Conservation (phyloP, 2,888 invertebrate genomes). For the Ellobium chinense region DNA sequence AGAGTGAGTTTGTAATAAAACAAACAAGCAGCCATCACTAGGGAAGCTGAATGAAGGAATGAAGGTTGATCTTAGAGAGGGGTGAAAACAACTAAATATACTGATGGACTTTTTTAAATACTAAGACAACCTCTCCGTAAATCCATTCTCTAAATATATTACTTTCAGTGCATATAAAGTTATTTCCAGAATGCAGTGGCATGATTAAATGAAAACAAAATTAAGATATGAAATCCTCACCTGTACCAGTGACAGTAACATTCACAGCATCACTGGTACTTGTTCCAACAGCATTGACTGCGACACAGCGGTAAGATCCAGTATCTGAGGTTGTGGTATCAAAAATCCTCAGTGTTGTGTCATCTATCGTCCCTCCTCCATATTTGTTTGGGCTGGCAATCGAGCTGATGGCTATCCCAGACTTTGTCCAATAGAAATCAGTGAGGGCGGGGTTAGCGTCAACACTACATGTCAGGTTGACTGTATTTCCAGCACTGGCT, state of each 20-base stretch:
- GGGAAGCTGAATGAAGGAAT: too few relatives aligned
- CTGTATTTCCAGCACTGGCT: not conserved
- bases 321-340: not conserved
- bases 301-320: slow-evolving; percentile 20
- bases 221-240: not conserved
- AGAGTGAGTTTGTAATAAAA: too few relatives aligned
- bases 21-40: too few relatives aligned
- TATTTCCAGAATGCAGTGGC: too few relatives aligned
- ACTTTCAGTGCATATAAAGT: too few relatives aligned
- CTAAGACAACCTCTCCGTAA: too few relatives aligned
- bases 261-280: not conserved
- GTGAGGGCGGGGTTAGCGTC: not conserved
- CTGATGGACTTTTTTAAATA: too few relatives aligned
- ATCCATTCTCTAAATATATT: too few relatives aligned
- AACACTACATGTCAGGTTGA: not conserved
- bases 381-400: slow-evolving; percentile 18
- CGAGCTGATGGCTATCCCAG: not conserved
- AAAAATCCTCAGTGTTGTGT: not conserved
- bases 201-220: too few relatives aligned
- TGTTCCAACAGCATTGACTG: slow-evolving; percentile 2
- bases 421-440: not conserved
- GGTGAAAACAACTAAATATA: too few relatives aligned
- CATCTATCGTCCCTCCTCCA: not conserved
- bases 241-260: not conserved
- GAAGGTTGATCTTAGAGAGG: too few relatives aligned